Percentiles rank a stretch among this genome's conserved stretches.
Evolutionary conservation across 2,113 vertebrate genomes (phyloP).

Genomic region (Cheilinus undulatus): DNA sequence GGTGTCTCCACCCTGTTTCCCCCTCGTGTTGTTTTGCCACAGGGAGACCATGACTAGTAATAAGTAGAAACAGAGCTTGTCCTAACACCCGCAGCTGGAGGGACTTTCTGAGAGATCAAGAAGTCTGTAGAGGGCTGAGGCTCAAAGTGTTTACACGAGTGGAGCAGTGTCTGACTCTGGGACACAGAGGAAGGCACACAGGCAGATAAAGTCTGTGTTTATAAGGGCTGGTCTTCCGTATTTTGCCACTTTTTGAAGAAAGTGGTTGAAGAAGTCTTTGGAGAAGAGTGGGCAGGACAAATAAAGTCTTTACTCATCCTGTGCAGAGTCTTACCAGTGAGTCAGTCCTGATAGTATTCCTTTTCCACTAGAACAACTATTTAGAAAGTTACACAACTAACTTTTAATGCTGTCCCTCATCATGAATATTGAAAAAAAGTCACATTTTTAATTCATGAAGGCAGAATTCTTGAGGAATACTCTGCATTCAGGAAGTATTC

Average conservation of each 20-base stretch:
- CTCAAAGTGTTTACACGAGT: conserved; percentile 23
- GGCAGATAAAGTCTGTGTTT: conserved; percentile 26
- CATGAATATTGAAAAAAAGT: no score
- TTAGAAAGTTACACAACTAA: no score
- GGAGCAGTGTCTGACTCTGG: conserved; percentile 20
- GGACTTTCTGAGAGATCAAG: conserved; percentile 34
- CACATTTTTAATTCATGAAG: no score
- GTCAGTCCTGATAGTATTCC: no score
- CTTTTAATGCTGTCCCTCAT: no score
- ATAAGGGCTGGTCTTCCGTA: conserved; percentile 26
- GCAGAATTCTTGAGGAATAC: no score
- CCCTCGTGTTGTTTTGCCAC: conserved; percentile 68
- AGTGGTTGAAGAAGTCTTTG: conserved; percentile 14
- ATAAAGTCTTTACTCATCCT: background rate
- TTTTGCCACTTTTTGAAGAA: conserved; percentile 33
- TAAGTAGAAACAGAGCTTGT: conserved; percentile 71
- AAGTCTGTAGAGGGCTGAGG: conserved; percentile 3
- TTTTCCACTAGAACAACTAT: no score
- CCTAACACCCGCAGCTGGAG: conserved; percentile 31
- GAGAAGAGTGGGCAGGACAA: no score
- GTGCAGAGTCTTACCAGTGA: background rate
- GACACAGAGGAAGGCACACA: conserved; percentile 7
- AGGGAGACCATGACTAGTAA: conserved; percentile 64
- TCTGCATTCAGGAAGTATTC: no score
- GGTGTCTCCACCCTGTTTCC: conserved; percentile 77